These are phyloP conservation scores for Antheraea assamensis DNA, from an alignment of 2,888 invertebrate genomes.

Conservation along the genomic window DNA sequence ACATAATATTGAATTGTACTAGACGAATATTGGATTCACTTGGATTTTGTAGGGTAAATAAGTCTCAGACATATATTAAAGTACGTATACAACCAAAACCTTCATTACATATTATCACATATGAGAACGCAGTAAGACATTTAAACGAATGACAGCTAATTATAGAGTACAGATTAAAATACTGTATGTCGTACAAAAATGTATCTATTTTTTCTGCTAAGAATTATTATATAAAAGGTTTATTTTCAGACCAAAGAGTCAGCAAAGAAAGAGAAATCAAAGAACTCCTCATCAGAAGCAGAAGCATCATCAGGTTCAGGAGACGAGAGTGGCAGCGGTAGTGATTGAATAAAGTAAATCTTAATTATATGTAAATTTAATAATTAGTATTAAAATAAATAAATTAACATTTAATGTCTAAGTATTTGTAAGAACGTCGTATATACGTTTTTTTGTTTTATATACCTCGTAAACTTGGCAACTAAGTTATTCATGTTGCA, in stretches of 20 bases:
- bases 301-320: constrained; percentile 66
- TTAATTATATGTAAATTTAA: not conserved
- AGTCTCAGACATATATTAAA: no score
- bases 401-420: not conserved
- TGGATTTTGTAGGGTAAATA: no score
- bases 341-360: constrained; percentile 23
- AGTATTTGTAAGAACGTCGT: not conserved
- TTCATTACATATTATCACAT: no score
- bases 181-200: no score
- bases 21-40: no score
- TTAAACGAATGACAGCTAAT: no score
- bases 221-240: constrained; percentile 13
- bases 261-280: constrained; percentile 58
- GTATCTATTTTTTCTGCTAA: not conserved
- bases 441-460: not conserved
- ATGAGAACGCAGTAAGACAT: no score
- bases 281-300: constrained; percentile 70
- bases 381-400: constrained; percentile 5
- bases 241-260: constrained; percentile 62
- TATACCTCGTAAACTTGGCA: not conserved
- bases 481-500: not conserved
- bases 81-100: no score
- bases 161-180: no score
- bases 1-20: no score
- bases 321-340: constrained; percentile 62